Base-by-base conservation (phyloP, 2,888 invertebrate species). In the Leucophenga montana region DNA sequence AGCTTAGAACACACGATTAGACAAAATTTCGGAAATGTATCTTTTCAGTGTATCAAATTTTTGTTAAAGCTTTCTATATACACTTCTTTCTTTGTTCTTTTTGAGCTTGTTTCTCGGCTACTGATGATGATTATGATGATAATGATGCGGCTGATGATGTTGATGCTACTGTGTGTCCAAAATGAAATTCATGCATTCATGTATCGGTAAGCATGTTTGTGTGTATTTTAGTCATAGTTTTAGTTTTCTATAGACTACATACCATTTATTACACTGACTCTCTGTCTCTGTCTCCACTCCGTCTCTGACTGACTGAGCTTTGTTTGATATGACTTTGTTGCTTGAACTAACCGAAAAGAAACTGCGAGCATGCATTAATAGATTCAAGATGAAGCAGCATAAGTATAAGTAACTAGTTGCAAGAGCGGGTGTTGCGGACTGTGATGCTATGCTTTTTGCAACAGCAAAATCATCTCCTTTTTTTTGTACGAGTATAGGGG, bases 181-280 rank as follows among this genome's bases (percentile, higher is more conserved):
- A 64, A 61, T 61, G 39, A 20, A 54, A 54, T 22, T 54, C 22
- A 54, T 54, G 22, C n/a, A 54, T 22, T 54, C 22, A 54, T 54
- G 22, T 54, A 22, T 54, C 22, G 18, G 8, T 54, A 13, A 20
- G 16, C n/a, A n/a, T 61, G 59, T 59, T 13, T 61, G 14, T 61
- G 62, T 64, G 62, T 27, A 16, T 62, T 31, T 62, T 64, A 64
- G 62, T 64, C 62, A 64, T 64, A 61, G 20, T 16, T n/a, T 14
- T 56, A 59, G 59, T 59, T 59, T 31, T 59, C 27, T 33, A 50
- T 50, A 50, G 50, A 50, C 50, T 50, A n/a, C 16, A 50, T 50
- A 18, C 50, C 6, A n/a, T 18, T 18, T 50, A 39, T 39, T 39
- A 39, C 39, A 39, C 46, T 4, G 46, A 46, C 50, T 18, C 50